phyloP scores from a whole-genome alignment of 92 coral and sea anemone genomes.

The Palythoa heliodiscus region DNA sequence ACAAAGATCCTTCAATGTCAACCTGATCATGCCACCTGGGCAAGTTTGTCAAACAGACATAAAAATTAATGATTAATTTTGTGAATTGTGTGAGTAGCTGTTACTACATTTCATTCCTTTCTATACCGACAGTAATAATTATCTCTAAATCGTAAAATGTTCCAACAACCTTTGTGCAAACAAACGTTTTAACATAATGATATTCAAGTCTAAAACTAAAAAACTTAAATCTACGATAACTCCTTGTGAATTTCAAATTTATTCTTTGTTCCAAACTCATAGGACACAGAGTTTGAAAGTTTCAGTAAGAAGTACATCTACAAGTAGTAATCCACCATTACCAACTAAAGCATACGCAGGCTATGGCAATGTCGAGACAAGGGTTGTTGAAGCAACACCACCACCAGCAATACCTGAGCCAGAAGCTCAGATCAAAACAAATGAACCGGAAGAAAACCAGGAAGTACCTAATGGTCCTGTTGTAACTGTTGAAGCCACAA shows the following conservation, averaged over 20 bases:
- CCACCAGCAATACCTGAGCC: conserved; percentile 16
- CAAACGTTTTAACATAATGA: too few species aligned
- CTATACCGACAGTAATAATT: too few species aligned
- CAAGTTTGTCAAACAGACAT: too few species aligned
- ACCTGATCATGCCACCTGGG: too few species aligned
- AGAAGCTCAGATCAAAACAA: conserved; percentile 47
- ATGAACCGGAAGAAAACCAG: conserved; percentile 45
- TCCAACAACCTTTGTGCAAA: too few species aligned
- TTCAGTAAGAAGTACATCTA: conserved; percentile 66
- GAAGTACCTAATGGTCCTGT: conserved; percentile 56
- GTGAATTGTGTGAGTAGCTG: too few species aligned
- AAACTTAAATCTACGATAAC: too few species aligned
- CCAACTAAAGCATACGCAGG: conserved; percentile 75
- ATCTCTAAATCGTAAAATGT: too few species aligned
- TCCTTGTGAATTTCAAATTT: neutral
- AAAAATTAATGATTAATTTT: too few species aligned
- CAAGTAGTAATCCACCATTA: conserved; percentile 71
- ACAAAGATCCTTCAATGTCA: too few species aligned
- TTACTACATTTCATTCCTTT: too few species aligned
- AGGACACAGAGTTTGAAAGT: conserved; percentile 93
- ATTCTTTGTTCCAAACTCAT: neutral
- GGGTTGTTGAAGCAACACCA: conserved; percentile 81
- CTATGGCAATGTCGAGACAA: conserved; percentile 84
- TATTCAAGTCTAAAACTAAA: too few species aligned
- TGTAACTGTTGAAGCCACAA: conserved; percentile 54